Percentiles rank a stretch among this genome's conserved stretches.
Evolutionary conservation across 2,888 invertebrate species (phyloP).

Genomic region (Sipha maydis): DNA sequence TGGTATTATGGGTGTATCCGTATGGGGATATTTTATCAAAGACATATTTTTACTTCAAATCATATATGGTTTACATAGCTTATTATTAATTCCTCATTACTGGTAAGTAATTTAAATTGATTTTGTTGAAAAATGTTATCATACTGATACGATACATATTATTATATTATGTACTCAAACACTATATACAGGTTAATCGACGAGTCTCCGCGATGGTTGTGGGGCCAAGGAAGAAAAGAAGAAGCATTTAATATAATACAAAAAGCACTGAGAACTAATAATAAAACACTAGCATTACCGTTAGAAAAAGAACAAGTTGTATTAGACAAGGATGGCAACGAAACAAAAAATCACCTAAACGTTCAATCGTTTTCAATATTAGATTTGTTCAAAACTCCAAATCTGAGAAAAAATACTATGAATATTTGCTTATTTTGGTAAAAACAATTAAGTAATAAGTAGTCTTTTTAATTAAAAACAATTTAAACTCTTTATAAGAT

Average conservation of each 20-base stretch:
- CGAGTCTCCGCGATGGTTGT: slow-evolving; percentile 88
- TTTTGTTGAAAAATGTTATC: not conserved
- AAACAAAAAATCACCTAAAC: slow-evolving; percentile 55
- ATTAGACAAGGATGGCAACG: slow-evolving; percentile 67
- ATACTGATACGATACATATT: not conserved
- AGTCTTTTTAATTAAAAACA: no score
- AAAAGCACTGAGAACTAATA: slow-evolving; percentile 80
- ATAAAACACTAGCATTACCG: slow-evolving; percentile 64
- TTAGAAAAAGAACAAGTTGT: slow-evolving; percentile 67
- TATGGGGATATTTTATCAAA: slow-evolving; percentile 82
- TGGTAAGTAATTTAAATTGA: slow-evolving; percentile 66
- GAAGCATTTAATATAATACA: slow-evolving; percentile 81
- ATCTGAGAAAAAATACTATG: slow-evolving; percentile 80
- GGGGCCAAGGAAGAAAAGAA: slow-evolving; percentile 80
- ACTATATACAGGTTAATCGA: slow-evolving; percentile 77
- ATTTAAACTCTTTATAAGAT: not conserved
- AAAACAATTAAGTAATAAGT: slow-evolving; percentile 3
- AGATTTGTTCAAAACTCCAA: slow-evolving; percentile 84
- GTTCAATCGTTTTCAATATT: slow-evolving; percentile 70
- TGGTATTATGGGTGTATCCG: slow-evolving; percentile 85
- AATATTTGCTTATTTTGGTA: slow-evolving; percentile 84
- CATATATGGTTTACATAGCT: slow-evolving; percentile 80
- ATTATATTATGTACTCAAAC: not conserved
- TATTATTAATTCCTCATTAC: slow-evolving; percentile 80
- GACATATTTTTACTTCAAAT: slow-evolving; percentile 81